These are phyloP conservation scores for Pampusana beccarii DNA, from an alignment of 2,113 vertebrate genomes.

Conservation along the genomic window DNA sequence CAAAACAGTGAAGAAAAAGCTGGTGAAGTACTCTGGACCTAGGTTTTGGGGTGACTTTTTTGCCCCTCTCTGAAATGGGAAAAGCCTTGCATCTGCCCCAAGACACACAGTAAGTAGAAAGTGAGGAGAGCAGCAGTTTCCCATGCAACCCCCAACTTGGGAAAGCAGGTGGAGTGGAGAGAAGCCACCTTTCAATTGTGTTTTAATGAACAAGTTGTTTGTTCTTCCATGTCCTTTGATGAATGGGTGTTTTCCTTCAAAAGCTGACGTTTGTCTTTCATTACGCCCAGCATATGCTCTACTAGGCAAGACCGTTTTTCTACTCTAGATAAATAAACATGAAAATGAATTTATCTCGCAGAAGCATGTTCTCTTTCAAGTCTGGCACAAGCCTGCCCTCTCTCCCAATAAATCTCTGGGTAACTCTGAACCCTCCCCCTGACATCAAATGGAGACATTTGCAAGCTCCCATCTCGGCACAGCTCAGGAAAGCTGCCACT, in stretches of 20 bases:
- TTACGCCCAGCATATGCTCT: slow-evolving; percentile 59
- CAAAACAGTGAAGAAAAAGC: neutral
- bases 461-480: neutral
- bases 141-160: slow-evolving; percentile 21
- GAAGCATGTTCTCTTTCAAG: slow-evolving; percentile 66
- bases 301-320: slow-evolving; percentile 58
- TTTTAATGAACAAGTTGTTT: slow-evolving; percentile 68
- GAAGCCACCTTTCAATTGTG: slow-evolving; percentile 69
- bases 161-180: slow-evolving; percentile 65
- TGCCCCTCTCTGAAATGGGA: neutral
- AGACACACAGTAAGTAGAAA: neutral
- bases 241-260: slow-evolving; percentile 67
- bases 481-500: slow-evolving; percentile 1
- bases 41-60: neutral
- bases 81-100: neutral
- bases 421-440: slow-evolving; percentile 13
- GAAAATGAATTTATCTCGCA: slow-evolving; percentile 68
- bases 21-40: neutral
- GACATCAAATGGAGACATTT: slow-evolving; percentile 27
- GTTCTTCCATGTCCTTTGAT: slow-evolving; percentile 36
- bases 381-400: slow-evolving; percentile 50
- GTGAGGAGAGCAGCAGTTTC: neutral
- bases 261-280: slow-evolving; percentile 72
- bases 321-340: slow-evolving; percentile 69
- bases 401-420: slow-evolving; percentile 48